Conservation (phyloP, 2,888 invertebrate species). For the Hedya salicella region DNA sequence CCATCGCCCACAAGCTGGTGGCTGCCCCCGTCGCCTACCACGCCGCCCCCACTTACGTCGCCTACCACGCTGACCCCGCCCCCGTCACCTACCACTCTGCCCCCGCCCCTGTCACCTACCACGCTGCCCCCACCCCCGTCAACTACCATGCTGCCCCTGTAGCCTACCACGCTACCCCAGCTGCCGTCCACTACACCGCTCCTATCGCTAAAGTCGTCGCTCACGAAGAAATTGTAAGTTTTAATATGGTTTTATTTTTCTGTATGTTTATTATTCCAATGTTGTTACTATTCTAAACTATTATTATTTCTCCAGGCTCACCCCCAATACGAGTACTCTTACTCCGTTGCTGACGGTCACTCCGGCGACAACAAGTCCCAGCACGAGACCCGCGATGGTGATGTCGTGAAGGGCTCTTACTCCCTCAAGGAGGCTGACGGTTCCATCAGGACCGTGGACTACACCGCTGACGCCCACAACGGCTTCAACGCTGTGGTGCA, state of each 20-base stretch:
- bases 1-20: constrained; percentile 37
- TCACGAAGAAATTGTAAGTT: constrained; percentile 38
- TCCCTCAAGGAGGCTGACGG: constrained; percentile 76
- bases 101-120: constrained; percentile 36
- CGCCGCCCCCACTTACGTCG: constrained; percentile 47
- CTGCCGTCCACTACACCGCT: constrained; percentile 51
- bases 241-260: too few species aligned
- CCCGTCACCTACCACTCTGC: constrained; percentile 37
- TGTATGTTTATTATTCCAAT: too few species aligned
- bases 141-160: constrained; percentile 43
- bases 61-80: constrained; percentile 37
- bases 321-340: constrained; percentile 58
- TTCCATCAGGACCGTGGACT: constrained; percentile 77
- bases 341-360: constrained; percentile 72
- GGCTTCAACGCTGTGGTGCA: constrained; percentile 54
- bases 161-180: constrained; percentile 46
- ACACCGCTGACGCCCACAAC: constrained; percentile 75
- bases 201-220: constrained; percentile 47
- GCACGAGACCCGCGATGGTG: constrained; percentile 82
- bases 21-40: constrained; percentile 50
- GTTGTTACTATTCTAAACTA: too few species aligned
- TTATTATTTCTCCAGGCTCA: constrained; percentile 44
- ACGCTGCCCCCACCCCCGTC: constrained; percentile 29
- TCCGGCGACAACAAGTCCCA: constrained; percentile 86
- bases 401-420: constrained; percentile 83